Evolutionary conservation across 2,113 vertebrate genomes (phyloP).

Genomic region (Ondatra zibethicus): DNA sequence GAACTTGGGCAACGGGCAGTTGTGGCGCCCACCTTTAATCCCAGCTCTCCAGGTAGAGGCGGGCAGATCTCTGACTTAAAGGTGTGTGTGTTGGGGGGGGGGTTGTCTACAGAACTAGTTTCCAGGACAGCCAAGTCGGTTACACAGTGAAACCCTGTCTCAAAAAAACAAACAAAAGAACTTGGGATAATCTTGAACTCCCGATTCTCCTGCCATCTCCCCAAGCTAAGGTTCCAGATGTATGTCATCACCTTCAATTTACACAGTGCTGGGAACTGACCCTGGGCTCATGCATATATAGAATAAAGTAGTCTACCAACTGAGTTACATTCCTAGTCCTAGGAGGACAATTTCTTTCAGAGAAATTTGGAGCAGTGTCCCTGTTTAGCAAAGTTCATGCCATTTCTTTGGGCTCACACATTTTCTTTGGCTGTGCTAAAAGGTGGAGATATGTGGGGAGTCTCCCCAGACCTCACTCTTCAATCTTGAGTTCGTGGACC

Average conservation of each 20-base stretch:
- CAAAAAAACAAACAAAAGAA: neutral
- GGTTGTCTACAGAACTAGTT: neutral
- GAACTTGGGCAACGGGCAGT: neutral
- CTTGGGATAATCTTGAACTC: too few species aligned
- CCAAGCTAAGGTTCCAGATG: neutral
- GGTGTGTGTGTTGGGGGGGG: neutral
- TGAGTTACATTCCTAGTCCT: neutral
- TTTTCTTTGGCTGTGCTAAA: neutral
- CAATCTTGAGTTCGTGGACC: constrained; percentile 89
- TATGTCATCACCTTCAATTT: neutral
- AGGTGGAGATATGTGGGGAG: neutral
- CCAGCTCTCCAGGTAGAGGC: neutral
- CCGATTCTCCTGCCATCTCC: neutral
- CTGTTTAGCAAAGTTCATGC: neutral
- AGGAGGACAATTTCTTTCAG: constrained; percentile 23
- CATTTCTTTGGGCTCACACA: neutral
- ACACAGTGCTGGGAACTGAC: neutral
- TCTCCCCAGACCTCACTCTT: constrained; percentile 88
- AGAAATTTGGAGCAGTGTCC: neutral
- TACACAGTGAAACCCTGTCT: neutral
- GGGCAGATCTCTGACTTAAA: neutral
- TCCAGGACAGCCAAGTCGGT: neutral
- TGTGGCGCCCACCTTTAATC: neutral
- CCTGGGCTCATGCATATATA: neutral
- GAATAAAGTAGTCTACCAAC: neutral